Conservation (phyloP, 2,888 invertebrate species). For the Synergus itoensis region DNA sequence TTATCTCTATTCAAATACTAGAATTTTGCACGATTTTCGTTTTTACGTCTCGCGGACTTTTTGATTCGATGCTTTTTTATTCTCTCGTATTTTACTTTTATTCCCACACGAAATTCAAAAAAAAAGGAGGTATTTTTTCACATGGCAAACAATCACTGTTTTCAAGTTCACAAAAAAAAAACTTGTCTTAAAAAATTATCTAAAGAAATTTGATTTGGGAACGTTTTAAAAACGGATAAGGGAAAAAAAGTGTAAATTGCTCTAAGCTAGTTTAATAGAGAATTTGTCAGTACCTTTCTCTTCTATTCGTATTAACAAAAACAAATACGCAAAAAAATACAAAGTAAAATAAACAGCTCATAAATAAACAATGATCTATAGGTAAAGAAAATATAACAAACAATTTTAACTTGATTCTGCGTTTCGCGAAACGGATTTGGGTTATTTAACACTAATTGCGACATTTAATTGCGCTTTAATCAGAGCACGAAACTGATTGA, state of each 20-base stretch:
- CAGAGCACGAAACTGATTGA: conserved; percentile 52
- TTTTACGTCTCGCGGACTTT: conserved; percentile 30
- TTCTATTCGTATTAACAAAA: conserved; percentile 71
- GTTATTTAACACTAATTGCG: conserved; percentile 42
- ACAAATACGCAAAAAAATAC: conserved; percentile 71
- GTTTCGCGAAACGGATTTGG: conserved; percentile 67
- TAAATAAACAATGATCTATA: conserved; percentile 77
- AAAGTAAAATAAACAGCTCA: conserved; percentile 76
- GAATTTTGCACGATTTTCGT: background rate
- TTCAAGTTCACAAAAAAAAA: background rate
- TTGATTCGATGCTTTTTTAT: conserved; percentile 41
- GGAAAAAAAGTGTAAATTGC: conserved; percentile 49
- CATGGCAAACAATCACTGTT: background rate
- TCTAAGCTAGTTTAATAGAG: conserved; percentile 55
- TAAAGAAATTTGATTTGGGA: conserved; percentile 43
- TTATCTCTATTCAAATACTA: conserved; percentile 7
- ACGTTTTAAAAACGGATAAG: conserved; percentile 44
- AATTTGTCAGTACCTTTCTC: conserved; percentile 62
- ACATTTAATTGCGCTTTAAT: conserved; percentile 41
- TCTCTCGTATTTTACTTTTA: conserved; percentile 25
- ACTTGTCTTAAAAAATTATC: background rate
- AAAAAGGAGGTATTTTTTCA: background rate
- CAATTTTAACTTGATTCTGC: conserved; percentile 68
- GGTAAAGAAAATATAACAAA: conserved; percentile 76
- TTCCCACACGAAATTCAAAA: background rate